Evolutionary conservation across 2,797 vertebrate genomes (phyloP).

Genomic region (Eurystomus glaucurus): DNA sequence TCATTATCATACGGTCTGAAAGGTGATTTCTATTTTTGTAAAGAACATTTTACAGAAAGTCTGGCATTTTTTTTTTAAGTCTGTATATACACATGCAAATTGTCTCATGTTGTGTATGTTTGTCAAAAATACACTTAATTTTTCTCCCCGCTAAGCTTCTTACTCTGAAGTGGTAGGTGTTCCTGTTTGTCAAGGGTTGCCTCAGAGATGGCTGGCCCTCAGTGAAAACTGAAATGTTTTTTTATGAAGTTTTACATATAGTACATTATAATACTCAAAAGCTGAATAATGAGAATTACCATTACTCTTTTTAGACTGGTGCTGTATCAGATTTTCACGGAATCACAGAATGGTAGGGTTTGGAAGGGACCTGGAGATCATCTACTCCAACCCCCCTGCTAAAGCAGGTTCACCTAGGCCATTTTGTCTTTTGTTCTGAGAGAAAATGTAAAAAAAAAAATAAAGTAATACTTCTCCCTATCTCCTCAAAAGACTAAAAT

Average conservation of each 20-base stretch:
- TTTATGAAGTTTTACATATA: not conserved
- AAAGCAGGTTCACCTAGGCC: too few species aligned
- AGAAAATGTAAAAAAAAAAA: not conserved
- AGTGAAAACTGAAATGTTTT: not conserved
- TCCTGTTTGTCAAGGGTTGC: not conserved
- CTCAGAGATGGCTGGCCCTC: not conserved
- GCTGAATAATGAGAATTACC: not conserved
- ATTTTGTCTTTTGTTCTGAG: not conserved
- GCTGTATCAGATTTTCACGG: not conserved
- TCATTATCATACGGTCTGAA: not conserved
- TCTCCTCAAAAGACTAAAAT: not conserved
- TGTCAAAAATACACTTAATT: not conserved
- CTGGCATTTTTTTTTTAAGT: not conserved
- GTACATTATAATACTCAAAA: not conserved
- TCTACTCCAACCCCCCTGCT: too few species aligned
- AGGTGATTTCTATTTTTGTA: not conserved
- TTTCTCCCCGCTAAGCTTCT: not conserved
- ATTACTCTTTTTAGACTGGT: not conserved
- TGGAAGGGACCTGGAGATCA: too few species aligned
- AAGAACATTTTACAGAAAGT: not conserved
- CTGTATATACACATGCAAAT: fast-evolving
- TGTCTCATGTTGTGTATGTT: not conserved
- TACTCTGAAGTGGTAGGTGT: not conserved
- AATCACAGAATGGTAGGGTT: too few species aligned
- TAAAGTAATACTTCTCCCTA: not conserved